Evolutionary conservation across 2,113 vertebrate species (phyloP).

Genomic region (Cryptomyrus ogoouensis): DNA sequence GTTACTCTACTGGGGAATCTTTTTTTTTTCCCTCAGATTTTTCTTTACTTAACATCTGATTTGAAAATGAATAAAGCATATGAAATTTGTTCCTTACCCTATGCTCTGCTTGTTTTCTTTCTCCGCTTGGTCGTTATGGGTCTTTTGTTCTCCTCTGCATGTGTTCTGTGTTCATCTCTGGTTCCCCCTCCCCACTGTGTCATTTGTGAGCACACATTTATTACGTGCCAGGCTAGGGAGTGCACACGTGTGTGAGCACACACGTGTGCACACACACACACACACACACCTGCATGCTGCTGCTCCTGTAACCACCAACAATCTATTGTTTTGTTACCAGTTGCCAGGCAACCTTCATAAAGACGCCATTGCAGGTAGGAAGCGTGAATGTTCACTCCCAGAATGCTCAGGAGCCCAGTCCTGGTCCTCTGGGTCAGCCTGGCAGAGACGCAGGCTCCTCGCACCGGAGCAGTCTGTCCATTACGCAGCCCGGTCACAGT

Average conservation of each 20-base stretch:
- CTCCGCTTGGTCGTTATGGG: neutral
- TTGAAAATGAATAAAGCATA: neutral
- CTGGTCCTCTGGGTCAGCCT: neutral
- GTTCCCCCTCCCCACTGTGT: neutral
- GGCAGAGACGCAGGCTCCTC: constrained; percentile 12
- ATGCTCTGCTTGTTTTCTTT: neutral
- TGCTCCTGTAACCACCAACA: neutral
- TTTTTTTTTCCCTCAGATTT: neutral
- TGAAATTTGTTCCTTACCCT: neutral
- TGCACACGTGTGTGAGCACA: neutral
- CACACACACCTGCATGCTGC: neutral
- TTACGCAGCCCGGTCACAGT: neutral
- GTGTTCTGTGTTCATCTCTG: neutral
- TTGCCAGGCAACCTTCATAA: constrained; percentile 51
- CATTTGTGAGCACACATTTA: neutral
- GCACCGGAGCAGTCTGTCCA: neutral
- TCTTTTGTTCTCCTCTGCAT: neutral
- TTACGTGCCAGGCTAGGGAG: neutral
- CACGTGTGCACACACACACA: neutral
- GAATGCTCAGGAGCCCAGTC: neutral
- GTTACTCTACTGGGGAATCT: neutral
- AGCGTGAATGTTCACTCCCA: neutral
- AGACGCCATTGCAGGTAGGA: neutral
- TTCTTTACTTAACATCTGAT: neutral
- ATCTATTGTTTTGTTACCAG: neutral